phyloP scores from a whole-genome alignment of 1,140 invertebrate genomes.

The Trichonephila clavata region DNA sequence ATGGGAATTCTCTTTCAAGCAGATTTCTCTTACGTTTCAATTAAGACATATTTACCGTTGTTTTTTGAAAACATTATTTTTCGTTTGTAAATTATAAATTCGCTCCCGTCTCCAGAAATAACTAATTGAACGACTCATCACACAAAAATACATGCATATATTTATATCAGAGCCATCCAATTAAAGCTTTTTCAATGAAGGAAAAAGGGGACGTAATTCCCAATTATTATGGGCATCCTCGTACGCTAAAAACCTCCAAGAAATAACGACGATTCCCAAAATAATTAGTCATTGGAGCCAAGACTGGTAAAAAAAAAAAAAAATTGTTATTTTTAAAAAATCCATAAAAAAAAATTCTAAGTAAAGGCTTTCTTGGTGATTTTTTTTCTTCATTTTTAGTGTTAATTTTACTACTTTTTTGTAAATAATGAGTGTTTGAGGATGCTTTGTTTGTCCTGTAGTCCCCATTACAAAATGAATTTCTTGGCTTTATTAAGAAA shows the following conservation, averaged over 20 bases:
- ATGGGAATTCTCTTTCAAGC: background rate
- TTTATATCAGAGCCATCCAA: slow-evolving; percentile 20
- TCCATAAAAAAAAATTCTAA: background rate
- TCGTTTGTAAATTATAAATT: slow-evolving; percentile 26
- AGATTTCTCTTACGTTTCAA: background rate
- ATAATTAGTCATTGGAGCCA: slow-evolving; percentile 38
- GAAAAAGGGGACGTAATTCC: background rate
- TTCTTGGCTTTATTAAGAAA: slow-evolving; percentile 38
- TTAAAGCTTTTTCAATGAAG: slow-evolving; percentile 23
- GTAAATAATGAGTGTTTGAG: slow-evolving; percentile 52
- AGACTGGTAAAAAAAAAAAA: background rate
- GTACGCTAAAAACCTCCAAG: background rate
- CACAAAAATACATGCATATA: slow-evolving; percentile 11
- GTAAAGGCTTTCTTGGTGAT: background rate
- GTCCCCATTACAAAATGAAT: slow-evolving; percentile 28
- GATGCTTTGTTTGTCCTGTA: background rate
- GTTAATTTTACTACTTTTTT: background rate
- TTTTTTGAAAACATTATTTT: slow-evolving; percentile 14
- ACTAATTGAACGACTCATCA: slow-evolving; percentile 7
- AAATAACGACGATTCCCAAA: slow-evolving; percentile 17
- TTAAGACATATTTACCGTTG: background rate
- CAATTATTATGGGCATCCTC: slow-evolving; percentile 15
- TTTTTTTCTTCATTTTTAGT: background rate
- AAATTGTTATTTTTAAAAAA: background rate
- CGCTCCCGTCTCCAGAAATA: background rate